These are phyloP conservation scores for Steinernema carpocapsae DNA, from an alignment of 2,888 invertebrate genomes.

Conservation along the genomic window DNA sequence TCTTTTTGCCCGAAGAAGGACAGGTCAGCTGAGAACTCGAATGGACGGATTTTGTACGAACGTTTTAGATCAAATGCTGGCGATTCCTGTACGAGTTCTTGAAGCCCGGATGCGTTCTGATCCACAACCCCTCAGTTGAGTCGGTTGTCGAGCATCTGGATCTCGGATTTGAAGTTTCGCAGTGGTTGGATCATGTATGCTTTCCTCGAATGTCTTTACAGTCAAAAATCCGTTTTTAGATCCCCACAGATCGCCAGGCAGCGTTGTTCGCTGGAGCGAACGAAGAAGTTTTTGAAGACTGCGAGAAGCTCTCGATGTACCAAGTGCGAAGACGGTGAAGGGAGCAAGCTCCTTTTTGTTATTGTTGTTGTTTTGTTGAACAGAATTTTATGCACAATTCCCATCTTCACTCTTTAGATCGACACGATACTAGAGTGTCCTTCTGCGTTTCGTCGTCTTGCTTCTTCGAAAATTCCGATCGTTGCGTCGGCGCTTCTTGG, in stretches of 20 bases:
- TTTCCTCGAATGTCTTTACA: background rate
- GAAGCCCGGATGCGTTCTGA: conserved; percentile 46
- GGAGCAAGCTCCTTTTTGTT: background rate
- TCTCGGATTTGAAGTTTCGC: conserved; percentile 50
- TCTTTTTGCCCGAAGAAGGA: conserved; percentile 75
- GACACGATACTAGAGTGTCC: background rate
- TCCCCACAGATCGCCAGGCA: conserved; percentile 44
- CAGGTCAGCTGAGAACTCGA: conserved; percentile 70
- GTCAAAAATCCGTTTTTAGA: conserved; percentile 33
- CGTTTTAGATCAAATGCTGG: conserved; percentile 50
- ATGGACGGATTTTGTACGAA: no score
- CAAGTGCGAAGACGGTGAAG: conserved; percentile 38
- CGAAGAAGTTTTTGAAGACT: conserved; percentile 50
- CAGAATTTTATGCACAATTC: background rate
- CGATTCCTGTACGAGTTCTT: conserved; percentile 46
- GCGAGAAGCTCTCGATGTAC: conserved; percentile 45
- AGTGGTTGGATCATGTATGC: conserved; percentile 57
- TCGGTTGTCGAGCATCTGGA: conserved; percentile 51
- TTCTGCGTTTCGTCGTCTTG: background rate
- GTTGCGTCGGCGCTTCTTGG: background rate
- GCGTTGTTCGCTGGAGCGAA: conserved; percentile 47
- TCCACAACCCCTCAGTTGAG: conserved; percentile 58
- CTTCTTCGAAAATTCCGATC: background rate
- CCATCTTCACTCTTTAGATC: background rate
- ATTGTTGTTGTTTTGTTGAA: conserved; percentile 6